Evolutionary conservation across 2,113 vertebrate species (phyloP).

Genomic region (Oncorhynchus keta): DNA sequence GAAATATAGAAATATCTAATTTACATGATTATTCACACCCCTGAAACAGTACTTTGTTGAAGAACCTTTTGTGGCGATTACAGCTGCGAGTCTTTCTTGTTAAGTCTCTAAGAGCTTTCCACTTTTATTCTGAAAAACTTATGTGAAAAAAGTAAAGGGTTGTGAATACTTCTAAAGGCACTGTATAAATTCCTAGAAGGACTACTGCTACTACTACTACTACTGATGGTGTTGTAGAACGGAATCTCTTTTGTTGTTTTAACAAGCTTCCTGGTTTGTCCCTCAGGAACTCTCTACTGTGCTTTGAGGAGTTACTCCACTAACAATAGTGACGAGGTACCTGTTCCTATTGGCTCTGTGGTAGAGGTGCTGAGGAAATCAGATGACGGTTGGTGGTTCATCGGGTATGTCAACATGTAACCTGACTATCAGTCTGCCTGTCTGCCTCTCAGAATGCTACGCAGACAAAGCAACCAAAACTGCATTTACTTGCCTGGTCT

Average conservation of each 20-base stretch:
- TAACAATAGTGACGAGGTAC: conserved; percentile 78
- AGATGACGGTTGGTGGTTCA: conserved; percentile 87
- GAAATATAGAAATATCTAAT: too few relatives aligned
- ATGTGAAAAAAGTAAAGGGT: too few relatives aligned
- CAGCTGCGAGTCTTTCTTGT: too few relatives aligned
- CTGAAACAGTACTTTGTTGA: too few relatives aligned
- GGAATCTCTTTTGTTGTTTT: neutral
- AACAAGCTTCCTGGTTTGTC: neutral
- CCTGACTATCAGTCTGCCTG: neutral
- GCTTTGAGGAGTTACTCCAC: conserved; percentile 70
- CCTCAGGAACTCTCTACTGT: conserved; percentile 75
- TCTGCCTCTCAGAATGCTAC: neutral
- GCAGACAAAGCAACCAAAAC: neutral
- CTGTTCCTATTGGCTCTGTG: conserved; percentile 73
- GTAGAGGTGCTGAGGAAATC: conserved; percentile 81
- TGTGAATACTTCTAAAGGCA: too few relatives aligned
- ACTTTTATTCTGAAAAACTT: too few relatives aligned
- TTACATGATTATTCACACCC: too few relatives aligned
- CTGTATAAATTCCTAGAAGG: too few relatives aligned
- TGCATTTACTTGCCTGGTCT: neutral
- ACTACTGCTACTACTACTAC: too few relatives aligned
- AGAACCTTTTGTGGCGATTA: too few relatives aligned
- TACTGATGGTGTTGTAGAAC: too few relatives aligned
- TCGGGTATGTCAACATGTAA: conserved; percentile 69
- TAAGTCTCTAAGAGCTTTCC: too few relatives aligned